Percentiles rank a stretch among this genome's conserved stretches.
Evolutionary conservation across 1,140 invertebrate genomes (phyloP).

Genomic region (Pseudomyrmex pallidus): DNA sequence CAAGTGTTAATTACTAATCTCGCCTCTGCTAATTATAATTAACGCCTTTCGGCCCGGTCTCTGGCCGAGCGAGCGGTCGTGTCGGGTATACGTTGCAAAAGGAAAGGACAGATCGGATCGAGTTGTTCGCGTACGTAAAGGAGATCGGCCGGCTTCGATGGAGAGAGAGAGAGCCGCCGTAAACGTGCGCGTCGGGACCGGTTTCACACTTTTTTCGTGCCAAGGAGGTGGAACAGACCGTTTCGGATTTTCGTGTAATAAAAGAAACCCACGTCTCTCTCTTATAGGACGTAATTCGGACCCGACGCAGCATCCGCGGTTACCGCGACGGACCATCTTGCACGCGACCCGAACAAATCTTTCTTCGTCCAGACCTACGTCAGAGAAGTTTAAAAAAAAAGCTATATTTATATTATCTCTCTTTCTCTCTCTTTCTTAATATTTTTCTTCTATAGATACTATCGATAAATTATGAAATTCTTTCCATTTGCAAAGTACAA

Average conservation of each 20-base stretch:
- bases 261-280: constrained; percentile 15
- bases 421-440: no score
- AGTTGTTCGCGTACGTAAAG: constrained; percentile 52
- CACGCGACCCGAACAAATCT: constrained; percentile 1
- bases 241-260: constrained; percentile 45
- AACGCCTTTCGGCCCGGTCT: constrained; percentile 81
- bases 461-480: not conserved
- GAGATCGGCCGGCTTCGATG: constrained; percentile 47
- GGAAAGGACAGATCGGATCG: constrained; percentile 73
- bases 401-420: not conserved
- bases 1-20: constrained; percentile 85
- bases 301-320: not conserved
- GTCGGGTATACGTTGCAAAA: constrained; percentile 63
- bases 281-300: constrained; percentile 20
- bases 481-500: no score
- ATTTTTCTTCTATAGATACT: no score
- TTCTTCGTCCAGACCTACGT: not conserved
- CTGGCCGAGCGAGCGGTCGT: constrained; percentile 58
- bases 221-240: constrained; percentile 6
- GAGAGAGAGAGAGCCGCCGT: not conserved
- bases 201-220: constrained; percentile 56
- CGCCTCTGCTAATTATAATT: constrained; percentile 85
- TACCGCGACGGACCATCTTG: not conserved
- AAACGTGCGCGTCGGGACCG: constrained; percentile 43
- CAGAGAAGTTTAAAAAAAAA: not conserved